A percentile compares a stretch with the other conserved stretches of the same genome.
These are phyloP conservation scores for Phyllopteryx taeniolatus DNA, from an alignment of 2,113 vertebrate genomes.

Conservation along the genomic window DNA sequence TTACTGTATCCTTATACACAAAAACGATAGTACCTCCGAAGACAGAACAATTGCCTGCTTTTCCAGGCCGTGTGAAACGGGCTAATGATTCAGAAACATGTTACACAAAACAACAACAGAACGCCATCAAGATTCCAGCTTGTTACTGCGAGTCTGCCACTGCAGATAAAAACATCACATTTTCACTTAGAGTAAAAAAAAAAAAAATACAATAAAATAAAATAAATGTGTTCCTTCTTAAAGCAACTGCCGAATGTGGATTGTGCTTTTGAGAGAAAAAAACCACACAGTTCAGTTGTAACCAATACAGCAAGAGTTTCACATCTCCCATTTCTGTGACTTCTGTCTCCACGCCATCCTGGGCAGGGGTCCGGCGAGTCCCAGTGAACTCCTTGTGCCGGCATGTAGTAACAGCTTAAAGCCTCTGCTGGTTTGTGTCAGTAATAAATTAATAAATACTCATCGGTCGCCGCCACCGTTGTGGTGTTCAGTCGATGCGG, in stretches of 20 bases:
- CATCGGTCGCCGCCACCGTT: slow-evolving; percentile 10
- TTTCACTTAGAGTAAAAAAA: not conserved
- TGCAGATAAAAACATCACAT: not conserved
- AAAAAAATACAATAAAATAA: not conserved
- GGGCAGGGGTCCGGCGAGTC: not conserved
- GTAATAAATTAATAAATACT: slow-evolving; percentile 76
- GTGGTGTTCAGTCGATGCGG: slow-evolving; percentile 85
- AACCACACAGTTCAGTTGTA: not conserved
- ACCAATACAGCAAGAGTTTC: slow-evolving; percentile 15
- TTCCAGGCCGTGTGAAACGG: too few species aligned
- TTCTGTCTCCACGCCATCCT: not conserved
- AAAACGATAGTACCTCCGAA: too few species aligned
- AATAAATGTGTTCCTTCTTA: too few species aligned
- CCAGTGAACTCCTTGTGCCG: not conserved
- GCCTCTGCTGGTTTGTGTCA: slow-evolving; percentile 57
- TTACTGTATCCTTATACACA: too few species aligned
- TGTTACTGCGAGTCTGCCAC: not conserved
- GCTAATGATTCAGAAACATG: too few species aligned
- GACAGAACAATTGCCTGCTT: too few species aligned
- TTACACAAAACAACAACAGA: not conserved
- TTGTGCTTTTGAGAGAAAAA: not conserved
- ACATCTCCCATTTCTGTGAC: slow-evolving; percentile 8
- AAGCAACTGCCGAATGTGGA: not conserved
- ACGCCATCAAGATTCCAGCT: not conserved
- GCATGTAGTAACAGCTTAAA: slow-evolving; percentile 49